Base-by-base conservation (phyloP, 2,113 vertebrate species). In the Leucopsar rothschildi region DNA sequence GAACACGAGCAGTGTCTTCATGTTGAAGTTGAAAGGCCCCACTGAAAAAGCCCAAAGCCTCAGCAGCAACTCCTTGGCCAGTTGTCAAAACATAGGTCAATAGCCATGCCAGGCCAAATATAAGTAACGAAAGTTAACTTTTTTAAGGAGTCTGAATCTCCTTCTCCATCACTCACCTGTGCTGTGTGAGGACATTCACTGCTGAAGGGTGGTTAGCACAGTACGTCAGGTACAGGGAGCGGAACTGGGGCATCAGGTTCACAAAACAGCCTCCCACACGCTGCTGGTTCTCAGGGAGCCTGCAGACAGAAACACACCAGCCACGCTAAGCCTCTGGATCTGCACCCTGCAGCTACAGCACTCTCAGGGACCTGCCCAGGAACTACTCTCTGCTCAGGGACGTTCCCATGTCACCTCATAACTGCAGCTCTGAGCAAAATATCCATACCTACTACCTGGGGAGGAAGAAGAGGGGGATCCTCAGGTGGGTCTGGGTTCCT, bases 141-240 rank as follows among this genome's bases (percentile, higher is more conserved):
- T 65, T 29, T 5, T 23, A 66, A 89, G 61, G 49, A 35, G 60
- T 12, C 52, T 44, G 19, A 27, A n/a, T 29, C n/a, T 45, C 45
- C 66, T 71, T 28, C 60, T 69, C 42, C 47, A 47, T 16, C 61
- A 80, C 97, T 98, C 97, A 99, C 99, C 99, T 99, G 98, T 99
- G 99, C 39, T 99, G 98, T 6, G 99, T 99, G 95, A 99, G 98
- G 93, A 99, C 99, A 22, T 96, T 98, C 82, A 99, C 99, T 12
- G 99, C 99, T 5, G 98, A 98, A 0, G 99, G 99, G 88, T 99
- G 99, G 92, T 99, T 99, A 69, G 98, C 98, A 57, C 99, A 99
- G 97, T 99, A 99, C 0, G 98, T 97, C 95, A 99, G 97, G 96
- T 99, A 99, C 91, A 99, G 97, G 18, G 96, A 98, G 90, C 98